Conservation (phyloP, 2,113 vertebrate genomes). For the Chaetodon auriga region DNA sequence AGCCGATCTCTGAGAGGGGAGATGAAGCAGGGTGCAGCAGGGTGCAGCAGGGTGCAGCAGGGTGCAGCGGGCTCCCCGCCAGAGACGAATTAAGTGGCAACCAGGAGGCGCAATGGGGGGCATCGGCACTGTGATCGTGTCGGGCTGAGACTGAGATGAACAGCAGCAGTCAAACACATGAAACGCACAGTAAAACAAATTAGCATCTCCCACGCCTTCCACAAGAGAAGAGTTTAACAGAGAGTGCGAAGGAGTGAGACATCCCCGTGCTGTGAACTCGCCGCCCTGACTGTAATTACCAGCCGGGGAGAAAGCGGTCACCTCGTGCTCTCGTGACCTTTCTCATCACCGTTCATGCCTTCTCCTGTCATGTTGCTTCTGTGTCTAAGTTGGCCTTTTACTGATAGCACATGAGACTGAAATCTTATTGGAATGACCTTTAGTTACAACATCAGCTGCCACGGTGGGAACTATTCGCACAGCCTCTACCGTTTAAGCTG, state of each 20-base stretch:
- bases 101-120: conserved; percentile 2
- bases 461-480: conserved; percentile 35
- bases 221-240: not conserved
- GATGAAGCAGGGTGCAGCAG: conserved; percentile 33
- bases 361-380: conserved; percentile 36
- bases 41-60: conserved; percentile 19
- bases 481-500: conserved; percentile 35
- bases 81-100: conserved; percentile 37
- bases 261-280: not conserved
- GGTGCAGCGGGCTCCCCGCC: conserved; percentile 19
- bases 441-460: conserved; percentile 46
- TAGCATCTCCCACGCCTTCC: not conserved
- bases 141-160: not conserved
- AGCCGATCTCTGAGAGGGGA: conserved; percentile 18
- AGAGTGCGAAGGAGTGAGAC: conserved; percentile 8
- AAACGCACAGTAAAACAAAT: not conserved
- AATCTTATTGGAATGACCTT: conserved; percentile 69
- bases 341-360: conserved; percentile 32
- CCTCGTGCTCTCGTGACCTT: conserved; percentile 47
- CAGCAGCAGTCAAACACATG: not conserved
- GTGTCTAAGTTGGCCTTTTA: conserved; percentile 57
- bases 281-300: conserved; percentile 36
- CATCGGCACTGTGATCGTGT: not conserved
- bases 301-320: conserved; percentile 21
- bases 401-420: conserved; percentile 25